These are phyloP conservation scores for Neodon shergylaensis DNA, from an alignment of 2,113 vertebrate genomes.

Conservation along the genomic window DNA sequence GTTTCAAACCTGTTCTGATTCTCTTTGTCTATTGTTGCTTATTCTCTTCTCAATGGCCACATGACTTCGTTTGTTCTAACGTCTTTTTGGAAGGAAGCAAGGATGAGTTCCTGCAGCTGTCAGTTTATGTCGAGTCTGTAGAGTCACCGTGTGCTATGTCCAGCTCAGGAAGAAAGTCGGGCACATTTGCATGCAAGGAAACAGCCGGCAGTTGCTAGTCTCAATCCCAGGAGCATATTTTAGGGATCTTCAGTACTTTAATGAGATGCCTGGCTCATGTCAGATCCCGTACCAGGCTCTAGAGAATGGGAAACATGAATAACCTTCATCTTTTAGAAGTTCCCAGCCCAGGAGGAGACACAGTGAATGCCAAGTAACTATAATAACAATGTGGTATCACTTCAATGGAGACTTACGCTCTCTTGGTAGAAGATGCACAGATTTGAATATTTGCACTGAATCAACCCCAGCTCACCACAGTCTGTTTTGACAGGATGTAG, in stretches of 20 bases:
- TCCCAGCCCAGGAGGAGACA: background rate
- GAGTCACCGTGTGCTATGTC: background rate
- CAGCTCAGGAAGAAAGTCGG: background rate
- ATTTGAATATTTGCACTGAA: slow-evolving; percentile 49
- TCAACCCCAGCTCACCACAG: background rate
- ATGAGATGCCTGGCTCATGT: background rate
- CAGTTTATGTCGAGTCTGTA: background rate
- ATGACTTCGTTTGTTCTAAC: no score
- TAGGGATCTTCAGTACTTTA: background rate
- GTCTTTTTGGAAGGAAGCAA: background rate
- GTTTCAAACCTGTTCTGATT: background rate
- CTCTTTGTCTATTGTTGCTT: background rate
- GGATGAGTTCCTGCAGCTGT: background rate
- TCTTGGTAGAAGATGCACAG: background rate
- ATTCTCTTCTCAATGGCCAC: background rate
- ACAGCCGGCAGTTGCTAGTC: background rate
- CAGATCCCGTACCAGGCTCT: background rate
- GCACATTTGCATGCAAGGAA: background rate
- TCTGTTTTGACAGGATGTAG: background rate
- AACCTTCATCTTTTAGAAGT: background rate
- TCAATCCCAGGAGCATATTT: background rate
- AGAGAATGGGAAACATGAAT: background rate
- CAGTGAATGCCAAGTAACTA: background rate
- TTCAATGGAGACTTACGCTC: background rate
- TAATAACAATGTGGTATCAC: background rate